A percentile compares a stretch with the other conserved stretches of the same genome.
These are phyloP conservation scores for Dendropsophus ebraccatus DNA, from an alignment of 2,113 vertebrate genomes.

Conservation along the genomic window DNA sequence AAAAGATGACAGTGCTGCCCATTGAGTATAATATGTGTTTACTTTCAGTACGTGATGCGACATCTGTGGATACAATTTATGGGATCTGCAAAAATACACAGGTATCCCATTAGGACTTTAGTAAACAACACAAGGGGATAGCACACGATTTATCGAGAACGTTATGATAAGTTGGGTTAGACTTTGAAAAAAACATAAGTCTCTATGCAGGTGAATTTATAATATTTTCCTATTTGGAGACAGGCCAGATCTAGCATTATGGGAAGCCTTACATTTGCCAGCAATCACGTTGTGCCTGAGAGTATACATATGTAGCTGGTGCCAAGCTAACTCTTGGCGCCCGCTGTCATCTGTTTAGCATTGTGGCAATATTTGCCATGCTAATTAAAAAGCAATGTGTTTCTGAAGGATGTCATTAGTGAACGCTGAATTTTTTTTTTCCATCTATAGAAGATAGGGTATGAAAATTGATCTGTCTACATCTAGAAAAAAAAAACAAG, in stretches of 20 bases:
- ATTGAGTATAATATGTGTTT: not conserved
- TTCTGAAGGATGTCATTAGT: not conserved
- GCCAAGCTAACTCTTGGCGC: slow-evolving; percentile 14
- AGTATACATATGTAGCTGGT: not conserved
- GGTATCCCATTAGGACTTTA: not conserved
- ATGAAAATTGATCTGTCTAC: not conserved
- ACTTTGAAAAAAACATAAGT: not conserved
- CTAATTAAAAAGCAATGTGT: slow-evolving; percentile 13
- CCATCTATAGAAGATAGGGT: not conserved
- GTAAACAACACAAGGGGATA: not conserved
- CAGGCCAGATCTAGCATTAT: not conserved
- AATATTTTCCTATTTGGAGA: slow-evolving; percentile 8
- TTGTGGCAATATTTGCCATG: not conserved
- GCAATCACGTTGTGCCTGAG: not conserved
- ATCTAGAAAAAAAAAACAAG: not conserved
- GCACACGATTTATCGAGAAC: not conserved
- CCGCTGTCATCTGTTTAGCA: not conserved
- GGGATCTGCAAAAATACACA: not conserved
- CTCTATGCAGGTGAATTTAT: not conserved
- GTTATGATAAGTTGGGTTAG: not conserved
- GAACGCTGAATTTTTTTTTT: not conserved
- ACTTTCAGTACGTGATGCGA: not conserved
- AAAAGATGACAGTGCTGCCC: not conserved
- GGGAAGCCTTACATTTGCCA: slow-evolving; percentile 12
- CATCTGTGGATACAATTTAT: not conserved